Evolutionary conservation across 2,888 invertebrate species (phyloP).

Genomic region (Orchesellides sinensis): DNA sequence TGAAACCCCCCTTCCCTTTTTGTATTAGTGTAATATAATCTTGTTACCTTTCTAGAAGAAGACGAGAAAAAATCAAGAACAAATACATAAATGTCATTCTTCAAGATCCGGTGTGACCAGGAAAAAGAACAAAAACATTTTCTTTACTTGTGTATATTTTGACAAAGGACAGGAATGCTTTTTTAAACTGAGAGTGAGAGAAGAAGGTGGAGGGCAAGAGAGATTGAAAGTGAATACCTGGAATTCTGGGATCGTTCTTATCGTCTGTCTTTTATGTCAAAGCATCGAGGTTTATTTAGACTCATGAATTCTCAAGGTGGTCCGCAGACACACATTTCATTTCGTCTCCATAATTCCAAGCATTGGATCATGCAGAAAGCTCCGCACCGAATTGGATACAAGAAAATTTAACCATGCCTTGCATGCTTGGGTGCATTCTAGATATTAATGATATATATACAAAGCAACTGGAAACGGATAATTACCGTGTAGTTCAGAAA

Average conservation of each 20-base stretch:
- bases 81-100: conserved; percentile 32
- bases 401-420: no score
- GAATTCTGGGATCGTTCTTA: conserved; percentile 31
- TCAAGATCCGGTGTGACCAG: conserved; percentile 37
- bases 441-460: no score
- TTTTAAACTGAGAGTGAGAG: conserved; percentile 10
- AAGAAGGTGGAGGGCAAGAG: background rate
- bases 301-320: conserved; percentile 17
- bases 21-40: conserved; percentile 34
- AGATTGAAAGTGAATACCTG: conserved; percentile 51
- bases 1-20: conserved; percentile 4
- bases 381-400: no score
- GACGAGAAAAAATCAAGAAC: conserved; percentile 1
- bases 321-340: background rate
- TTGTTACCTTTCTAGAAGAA: background rate
- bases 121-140: conserved; percentile 26
- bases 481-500: no score
- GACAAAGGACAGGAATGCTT: conserved; percentile 26
- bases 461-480: no score
- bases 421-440: no score
- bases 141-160: no score
- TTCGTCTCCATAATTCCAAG: no score
- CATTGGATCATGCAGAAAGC: no score
- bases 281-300: background rate
- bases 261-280: conserved; percentile 28